Percentiles rank a stretch among this genome's conserved stretches.
Conservation (phyloP, 2,888 invertebrate species). For the Thymelicus sylvestris region DNA sequence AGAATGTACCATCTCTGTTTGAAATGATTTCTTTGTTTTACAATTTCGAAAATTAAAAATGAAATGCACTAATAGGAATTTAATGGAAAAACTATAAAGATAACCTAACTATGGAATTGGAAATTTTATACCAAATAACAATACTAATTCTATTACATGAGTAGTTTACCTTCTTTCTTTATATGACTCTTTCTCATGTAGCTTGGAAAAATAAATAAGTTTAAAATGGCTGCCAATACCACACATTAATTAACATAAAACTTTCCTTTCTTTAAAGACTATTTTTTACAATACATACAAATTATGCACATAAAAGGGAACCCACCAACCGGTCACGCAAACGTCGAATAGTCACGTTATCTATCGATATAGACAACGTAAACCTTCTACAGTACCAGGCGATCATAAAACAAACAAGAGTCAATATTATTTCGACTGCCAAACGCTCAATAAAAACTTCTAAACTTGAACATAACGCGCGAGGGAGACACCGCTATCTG, state of each 20-base stretch:
- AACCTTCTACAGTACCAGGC: conserved; percentile 81
- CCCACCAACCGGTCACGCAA: conserved; percentile 25
- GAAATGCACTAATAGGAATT: too few relatives aligned
- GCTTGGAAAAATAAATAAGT: too few relatives aligned
- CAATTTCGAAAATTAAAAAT: too few relatives aligned
- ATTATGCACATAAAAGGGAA: conserved; percentile 14
- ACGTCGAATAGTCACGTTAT: conserved; percentile 60
- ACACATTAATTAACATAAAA: conserved; percentile 6
- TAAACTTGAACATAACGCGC: conserved; percentile 72
- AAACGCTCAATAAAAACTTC: conserved; percentile 77
- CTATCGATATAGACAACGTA: conserved; percentile 80
- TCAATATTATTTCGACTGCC: conserved; percentile 76
- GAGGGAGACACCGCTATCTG: conserved; percentile 69
- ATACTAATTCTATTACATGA: too few relatives aligned
- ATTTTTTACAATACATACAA: too few relatives aligned
- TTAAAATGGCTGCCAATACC: background rate
- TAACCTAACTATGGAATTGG: too few relatives aligned
- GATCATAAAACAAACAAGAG: conserved; percentile 69
- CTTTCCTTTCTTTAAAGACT: conserved; percentile 14
- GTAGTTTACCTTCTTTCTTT: too few relatives aligned
- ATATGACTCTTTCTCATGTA: too few relatives aligned
- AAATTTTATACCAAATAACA: too few relatives aligned
- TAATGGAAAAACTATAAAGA: too few relatives aligned
- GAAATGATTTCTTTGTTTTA: too few relatives aligned
- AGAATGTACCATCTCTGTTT: too few relatives aligned